Evolutionary conservation across 2,113 vertebrate genomes (phyloP).

Genomic region (Callaeas wilsoni): DNA sequence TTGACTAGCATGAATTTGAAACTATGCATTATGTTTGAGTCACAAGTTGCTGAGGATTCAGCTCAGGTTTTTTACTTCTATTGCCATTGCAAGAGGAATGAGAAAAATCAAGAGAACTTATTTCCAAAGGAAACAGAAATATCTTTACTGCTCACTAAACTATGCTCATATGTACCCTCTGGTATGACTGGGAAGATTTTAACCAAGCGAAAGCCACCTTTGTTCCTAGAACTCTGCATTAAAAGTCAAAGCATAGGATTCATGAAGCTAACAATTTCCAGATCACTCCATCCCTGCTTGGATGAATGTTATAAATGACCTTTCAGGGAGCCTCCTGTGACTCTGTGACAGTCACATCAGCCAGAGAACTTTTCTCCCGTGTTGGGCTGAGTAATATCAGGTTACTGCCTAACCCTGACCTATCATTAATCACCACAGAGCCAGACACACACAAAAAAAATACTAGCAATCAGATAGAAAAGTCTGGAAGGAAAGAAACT

Average conservation of each 20-base stretch:
- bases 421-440: conserved; percentile 35
- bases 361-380: not conserved
- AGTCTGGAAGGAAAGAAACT: not conserved
- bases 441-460: not conserved
- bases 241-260: conserved; percentile 6
- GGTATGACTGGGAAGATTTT: not conserved
- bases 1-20: not conserved
- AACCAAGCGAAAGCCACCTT: not conserved
- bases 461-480: conserved; percentile 4
- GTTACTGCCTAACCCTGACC: not conserved
- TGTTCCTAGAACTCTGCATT: not conserved
- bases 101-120: not conserved
- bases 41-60: not conserved
- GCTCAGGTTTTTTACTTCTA: not conserved
- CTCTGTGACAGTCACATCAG: not conserved
- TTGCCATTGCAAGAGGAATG: not conserved
- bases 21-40: not conserved
- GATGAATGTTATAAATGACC: not conserved
- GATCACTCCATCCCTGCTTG: not conserved
- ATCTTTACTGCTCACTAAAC: not conserved
- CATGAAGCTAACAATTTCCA: not conserved
- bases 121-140: not conserved
- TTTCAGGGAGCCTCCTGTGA: not conserved
- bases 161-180: not conserved
- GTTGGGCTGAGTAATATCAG: not conserved